Base-by-base conservation (phyloP, 1,140 invertebrate species). In the Archegozetes longisetosus region DNA sequence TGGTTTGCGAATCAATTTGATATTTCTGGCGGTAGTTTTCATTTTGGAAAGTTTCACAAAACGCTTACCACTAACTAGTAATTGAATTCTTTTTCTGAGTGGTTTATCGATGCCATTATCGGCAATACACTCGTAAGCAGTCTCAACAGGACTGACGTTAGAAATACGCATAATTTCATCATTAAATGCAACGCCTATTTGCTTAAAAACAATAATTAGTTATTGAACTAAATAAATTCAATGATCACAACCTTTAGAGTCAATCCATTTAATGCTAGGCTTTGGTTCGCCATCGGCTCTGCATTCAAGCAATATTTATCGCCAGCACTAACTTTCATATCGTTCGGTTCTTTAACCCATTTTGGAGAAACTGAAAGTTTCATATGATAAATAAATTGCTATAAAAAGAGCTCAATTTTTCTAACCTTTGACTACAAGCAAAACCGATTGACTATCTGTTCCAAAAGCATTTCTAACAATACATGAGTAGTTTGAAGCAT, bases 401-500 rank as follows among this genome's bases (percentile, higher is more conserved):
- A 6, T 40, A 40, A 40, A 9, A 17, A 6, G 17, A 40, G 17
- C 6, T 17, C 6, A 40, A 9, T 40, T 40, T 9, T 9, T 9
- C 17, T 17, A 14, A 61, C 60, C 48, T 57, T 61, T 59, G 22
- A 67, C 64, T 28, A 23, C 59, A n/a, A 66, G 50, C 13, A 26
- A 1, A 47, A 83, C 77, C 22, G 82, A 79, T 69, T 80, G 79
- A 59, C 74, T 77, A 55, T 76, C 75, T 55, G 70, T 74, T 61
- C 81, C 82, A 46, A 81, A 82, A 49, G 73, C 71, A 73, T 86
- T 86, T 63, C 74, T 77, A 24, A 81, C 84, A 28, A 78, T 71
- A 70, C 85, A 87, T 17, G 83, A 82, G 69, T 86, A 86, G 67
- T 84, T 82, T 14, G 84, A 84, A 59, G 79, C 74, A 71, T 85